phyloP scores from a whole-genome alignment of 2,888 invertebrate species.

The Caenorhabditis sulstoni region DNA sequence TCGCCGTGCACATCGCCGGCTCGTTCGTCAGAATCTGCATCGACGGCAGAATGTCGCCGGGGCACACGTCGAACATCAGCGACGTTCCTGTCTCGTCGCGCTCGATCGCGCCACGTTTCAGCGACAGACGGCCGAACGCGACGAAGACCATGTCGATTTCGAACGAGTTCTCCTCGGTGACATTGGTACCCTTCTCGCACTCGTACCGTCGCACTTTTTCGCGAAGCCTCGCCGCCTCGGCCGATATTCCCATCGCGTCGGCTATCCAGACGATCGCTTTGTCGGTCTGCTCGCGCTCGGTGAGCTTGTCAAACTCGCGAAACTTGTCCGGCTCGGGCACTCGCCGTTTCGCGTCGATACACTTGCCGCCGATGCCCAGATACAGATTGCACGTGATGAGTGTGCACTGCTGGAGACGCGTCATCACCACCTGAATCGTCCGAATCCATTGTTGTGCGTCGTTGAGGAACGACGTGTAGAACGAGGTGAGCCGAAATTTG shows the following conservation, averaged over 20 bases:
- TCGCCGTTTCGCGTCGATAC: slow-evolving; percentile 44
- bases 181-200: slow-evolving; percentile 35
- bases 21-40: slow-evolving; percentile 60
- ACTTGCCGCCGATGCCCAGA: slow-evolving; percentile 58
- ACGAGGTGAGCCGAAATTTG: slow-evolving; percentile 41
- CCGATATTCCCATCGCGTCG: slow-evolving; percentile 44
- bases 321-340: slow-evolving; percentile 12
- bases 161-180: slow-evolving; percentile 53
- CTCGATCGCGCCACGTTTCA: slow-evolving; percentile 30
- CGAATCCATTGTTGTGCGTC: slow-evolving; percentile 45
- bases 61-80: slow-evolving; percentile 42
- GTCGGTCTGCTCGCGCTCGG: slow-evolving; percentile 25
- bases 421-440: slow-evolving; percentile 61
- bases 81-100: slow-evolving; percentile 44
- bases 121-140: slow-evolving; percentile 22
- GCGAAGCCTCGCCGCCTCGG: slow-evolving; percentile 2
- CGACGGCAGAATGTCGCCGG: slow-evolving; percentile 55
- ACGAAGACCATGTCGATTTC: slow-evolving; percentile 54
- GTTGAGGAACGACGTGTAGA: slow-evolving; percentile 17
- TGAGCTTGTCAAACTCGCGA: slow-evolving; percentile 10
- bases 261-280: slow-evolving; percentile 32
- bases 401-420: slow-evolving; percentile 52
- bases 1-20: slow-evolving; percentile 52
- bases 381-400: slow-evolving; percentile 50
- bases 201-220: slow-evolving; percentile 8